Evolutionary conservation across 2,113 vertebrate genomes (phyloP), one percentile per base, ranked within the genome.

Genomic region (Pampusana beccarii): DNA sequence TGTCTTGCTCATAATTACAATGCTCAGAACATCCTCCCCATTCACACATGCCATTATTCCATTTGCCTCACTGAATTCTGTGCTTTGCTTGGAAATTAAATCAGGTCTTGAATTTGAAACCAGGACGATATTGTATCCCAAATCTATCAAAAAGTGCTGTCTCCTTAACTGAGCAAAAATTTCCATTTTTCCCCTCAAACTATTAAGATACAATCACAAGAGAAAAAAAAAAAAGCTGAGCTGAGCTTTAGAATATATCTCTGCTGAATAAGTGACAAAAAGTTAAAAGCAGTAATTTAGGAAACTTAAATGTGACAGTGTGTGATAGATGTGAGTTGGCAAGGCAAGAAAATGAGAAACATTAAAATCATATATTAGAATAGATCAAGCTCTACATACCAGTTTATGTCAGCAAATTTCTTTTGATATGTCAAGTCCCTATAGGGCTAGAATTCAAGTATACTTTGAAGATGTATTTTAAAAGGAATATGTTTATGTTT

Each of bases 281-380:
- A 98, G 97, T 98, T 98, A 98, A 98, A 98, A 97, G 98, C 97
- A 97, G 98, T 98, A 98, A 98, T 98, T 98, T 98, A 97, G 97
- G 97, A 95, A 98, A 98, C 98, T 98, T 97, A 98, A 98, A 98
- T 96, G 97, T 98, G 98, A 98, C 98, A 98, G 95, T 88, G 77
- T 93, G 97, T 98, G 98, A 98, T 98, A 98, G 98, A 98, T 98
- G 98, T 97, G 96, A 97, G 93, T 97, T 98, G 97, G 97, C 96
- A 96, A 97, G 97, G 95, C 97, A 98, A 97, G 98, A 97, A 98
- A 98, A 98, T 98, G 98, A 98, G 98, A 98, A 98, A 98, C 98
- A 98, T 98, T 98, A 98, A 98, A 98, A 98, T 98, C 97, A 92
- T 97, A 97, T 97, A 98, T 98, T 98, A 98, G 98, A 98, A 98